Conservation (phyloP, 2,113 vertebrate genomes). For the Ceyx melanurus region DNA sequence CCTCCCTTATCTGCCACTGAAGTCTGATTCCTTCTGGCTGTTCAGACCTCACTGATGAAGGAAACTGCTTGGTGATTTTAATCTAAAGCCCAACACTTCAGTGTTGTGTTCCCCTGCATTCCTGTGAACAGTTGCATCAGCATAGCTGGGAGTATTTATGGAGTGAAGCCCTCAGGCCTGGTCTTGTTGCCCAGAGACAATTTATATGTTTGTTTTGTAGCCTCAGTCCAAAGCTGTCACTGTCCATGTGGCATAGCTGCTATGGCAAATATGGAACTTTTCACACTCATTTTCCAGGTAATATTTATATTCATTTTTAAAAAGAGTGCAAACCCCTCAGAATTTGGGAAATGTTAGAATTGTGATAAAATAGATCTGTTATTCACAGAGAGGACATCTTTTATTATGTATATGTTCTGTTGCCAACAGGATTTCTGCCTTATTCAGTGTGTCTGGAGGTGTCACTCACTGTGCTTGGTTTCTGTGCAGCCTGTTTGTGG, state of each 20-base stretch:
- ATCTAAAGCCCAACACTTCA: not conserved
- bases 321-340: not conserved
- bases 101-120: not conserved
- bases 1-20: not conserved
- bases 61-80: not conserved
- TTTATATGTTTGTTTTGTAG: slow-evolving; percentile 29
- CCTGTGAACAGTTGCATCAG: slow-evolving; percentile 22
- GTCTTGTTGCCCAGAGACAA: slow-evolving; percentile 45
- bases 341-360: not conserved
- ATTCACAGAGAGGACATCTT: not conserved
- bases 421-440: not conserved
- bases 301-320: not conserved
- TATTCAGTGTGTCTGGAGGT: not conserved
- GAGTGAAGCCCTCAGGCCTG: slow-evolving; percentile 19
- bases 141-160: slow-evolving; percentile 14
- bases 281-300: not conserved
- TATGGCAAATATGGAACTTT: not conserved
- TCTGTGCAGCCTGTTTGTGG: not conserved
- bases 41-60: not conserved
- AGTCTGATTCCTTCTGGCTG: not conserved
- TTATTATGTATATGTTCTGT: not conserved
- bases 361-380: not conserved
- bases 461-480: not conserved
- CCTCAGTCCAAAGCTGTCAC: not conserved
- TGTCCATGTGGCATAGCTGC: not conserved